These are phyloP conservation scores for Glossosoma conforme DNA, from an alignment of 1,140 invertebrate species.

Conservation along the genomic window DNA sequence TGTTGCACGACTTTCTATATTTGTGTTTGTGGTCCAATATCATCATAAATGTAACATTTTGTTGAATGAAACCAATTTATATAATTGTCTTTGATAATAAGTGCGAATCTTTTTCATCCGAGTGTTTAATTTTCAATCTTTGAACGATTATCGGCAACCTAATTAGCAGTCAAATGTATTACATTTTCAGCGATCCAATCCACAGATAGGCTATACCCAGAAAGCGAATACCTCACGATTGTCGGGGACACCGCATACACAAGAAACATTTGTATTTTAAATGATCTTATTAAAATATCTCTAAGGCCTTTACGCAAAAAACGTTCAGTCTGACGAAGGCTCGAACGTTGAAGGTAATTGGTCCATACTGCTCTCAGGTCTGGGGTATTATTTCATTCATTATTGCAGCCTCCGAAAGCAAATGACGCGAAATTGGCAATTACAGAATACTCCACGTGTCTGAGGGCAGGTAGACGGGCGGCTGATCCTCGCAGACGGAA, in stretches of 20 bases:
- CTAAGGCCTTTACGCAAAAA: conserved; percentile 15
- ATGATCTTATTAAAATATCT: conserved; percentile 28
- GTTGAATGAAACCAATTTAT: no score
- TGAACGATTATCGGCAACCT: no score
- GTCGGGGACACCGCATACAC: not conserved
- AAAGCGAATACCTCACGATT: conserved; percentile 3
- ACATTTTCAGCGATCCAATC: not conserved
- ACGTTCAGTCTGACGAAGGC: conserved; percentile 7
- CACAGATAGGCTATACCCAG: not conserved
- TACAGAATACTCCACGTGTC: conserved; percentile 18
- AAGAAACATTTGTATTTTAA: conserved; percentile 16
- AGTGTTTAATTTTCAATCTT: no score
- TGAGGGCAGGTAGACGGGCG: not conserved
- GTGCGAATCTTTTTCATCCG: no score
- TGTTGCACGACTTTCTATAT: no score
- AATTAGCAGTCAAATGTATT: conserved; percentile 6
- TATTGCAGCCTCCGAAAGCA: conserved; percentile 7
- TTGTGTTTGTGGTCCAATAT: no score
- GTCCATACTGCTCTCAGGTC: not conserved
- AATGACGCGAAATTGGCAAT: conserved; percentile 24
- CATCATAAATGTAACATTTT: no score
- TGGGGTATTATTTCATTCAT: conserved; percentile 18
- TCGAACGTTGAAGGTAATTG: not conserved
- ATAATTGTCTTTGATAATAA: no score
- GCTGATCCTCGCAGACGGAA: no score